phyloP scores from a whole-genome alignment of 2,888 invertebrate species.

The Sicus ferrugineus region DNA sequence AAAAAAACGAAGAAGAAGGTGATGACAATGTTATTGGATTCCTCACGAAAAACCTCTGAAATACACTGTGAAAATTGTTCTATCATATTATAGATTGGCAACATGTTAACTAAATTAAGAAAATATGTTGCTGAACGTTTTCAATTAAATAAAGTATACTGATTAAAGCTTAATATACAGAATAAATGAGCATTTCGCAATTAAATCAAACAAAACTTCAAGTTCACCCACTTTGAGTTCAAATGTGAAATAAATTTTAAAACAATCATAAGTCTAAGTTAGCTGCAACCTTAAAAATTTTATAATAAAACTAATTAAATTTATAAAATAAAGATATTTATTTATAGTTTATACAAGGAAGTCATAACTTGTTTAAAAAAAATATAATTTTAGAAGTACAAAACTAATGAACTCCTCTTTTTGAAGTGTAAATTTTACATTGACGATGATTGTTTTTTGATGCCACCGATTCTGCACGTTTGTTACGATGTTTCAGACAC shows the following conservation, averaged over 20 bases:
- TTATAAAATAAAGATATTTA: not conserved
- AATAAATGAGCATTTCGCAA: too few species aligned
- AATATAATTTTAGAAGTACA: not conserved
- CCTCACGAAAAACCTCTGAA: too few species aligned
- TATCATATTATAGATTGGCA: too few species aligned
- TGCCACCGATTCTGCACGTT: conserved; percentile 18
- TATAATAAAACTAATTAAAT: not conserved
- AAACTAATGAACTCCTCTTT: not conserved
- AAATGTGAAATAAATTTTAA: not conserved
- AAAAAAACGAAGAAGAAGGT: too few species aligned
- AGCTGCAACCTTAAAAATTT: not conserved
- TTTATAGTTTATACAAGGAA: not conserved
- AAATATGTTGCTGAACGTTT: too few species aligned
- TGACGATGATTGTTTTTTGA: not conserved
- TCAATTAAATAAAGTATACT: too few species aligned
- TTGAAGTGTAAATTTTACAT: conserved; percentile 5
- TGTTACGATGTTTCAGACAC: conserved; percentile 13
- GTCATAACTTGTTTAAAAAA: not conserved
- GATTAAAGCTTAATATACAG: not conserved
- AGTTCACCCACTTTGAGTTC: too few species aligned
- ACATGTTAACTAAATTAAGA: too few species aligned
- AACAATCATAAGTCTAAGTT: not conserved
- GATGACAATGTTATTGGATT: too few species aligned
- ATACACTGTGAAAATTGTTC: too few species aligned
- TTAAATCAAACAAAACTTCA: too few species aligned